Conservation (phyloP, 2,888 invertebrate species). For the Digitonthophagus gazella region DNA sequence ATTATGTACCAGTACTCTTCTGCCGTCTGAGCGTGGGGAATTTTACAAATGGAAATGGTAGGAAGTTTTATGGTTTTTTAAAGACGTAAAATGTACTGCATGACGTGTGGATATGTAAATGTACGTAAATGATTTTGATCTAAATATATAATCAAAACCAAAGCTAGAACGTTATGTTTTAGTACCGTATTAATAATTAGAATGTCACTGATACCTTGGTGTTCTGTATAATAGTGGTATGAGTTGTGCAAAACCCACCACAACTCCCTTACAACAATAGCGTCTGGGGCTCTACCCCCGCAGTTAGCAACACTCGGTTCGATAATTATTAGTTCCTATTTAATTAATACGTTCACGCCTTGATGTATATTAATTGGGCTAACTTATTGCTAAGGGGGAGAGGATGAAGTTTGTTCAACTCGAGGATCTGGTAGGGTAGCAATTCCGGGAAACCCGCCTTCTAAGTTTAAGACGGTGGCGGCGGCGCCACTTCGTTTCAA, state of each 20-base stretch:
- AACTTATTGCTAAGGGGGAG: slow-evolving; percentile 46
- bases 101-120: too few species aligned
- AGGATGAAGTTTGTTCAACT: not conserved
- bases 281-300: not conserved
- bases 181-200: not conserved
- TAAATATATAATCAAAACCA: not conserved
- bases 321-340: slow-evolving; percentile 52
- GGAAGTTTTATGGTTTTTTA: not conserved
- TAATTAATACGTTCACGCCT: slow-evolving; percentile 53
- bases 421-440: not conserved
- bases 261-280: slow-evolving; percentile 3
- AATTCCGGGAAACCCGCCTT: slow-evolving; percentile 9
- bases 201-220: not conserved
- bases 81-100: not conserved
- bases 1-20: not conserved
- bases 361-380: slow-evolving; percentile 54
- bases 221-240: not conserved
- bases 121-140: too few species aligned
- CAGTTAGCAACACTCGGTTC: slow-evolving; percentile 48
- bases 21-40: not conserved
- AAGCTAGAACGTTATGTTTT: not conserved
- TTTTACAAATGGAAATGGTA: not conserved
- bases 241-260: not conserved
- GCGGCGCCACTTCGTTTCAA: slow-evolving; percentile 17
- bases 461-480: slow-evolving; percentile 19